Evolutionary conservation across 2,113 vertebrate species (phyloP).

Genomic region (Morone chrysops): DNA sequence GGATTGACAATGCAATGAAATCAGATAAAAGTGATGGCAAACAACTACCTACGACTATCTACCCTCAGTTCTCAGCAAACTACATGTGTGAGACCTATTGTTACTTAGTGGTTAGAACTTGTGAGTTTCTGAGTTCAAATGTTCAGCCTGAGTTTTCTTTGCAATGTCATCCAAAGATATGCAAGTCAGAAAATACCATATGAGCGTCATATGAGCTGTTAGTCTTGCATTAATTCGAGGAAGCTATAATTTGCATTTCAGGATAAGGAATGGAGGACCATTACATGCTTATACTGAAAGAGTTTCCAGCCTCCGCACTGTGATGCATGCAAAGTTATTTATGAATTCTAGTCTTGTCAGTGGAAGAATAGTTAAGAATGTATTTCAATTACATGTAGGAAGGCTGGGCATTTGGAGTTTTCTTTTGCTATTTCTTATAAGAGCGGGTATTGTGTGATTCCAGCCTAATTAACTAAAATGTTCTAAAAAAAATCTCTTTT

Average conservation of each 20-base stretch:
- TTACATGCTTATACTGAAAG: not conserved
- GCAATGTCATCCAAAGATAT: not conserved
- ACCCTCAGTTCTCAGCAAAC: not conserved
- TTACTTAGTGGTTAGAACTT: not conserved
- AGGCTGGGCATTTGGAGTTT: not conserved
- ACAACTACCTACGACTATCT: not conserved
- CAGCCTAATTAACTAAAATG: slow-evolving; percentile 4
- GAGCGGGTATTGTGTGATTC: slow-evolving; percentile 1
- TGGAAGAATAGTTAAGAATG: slow-evolving; percentile 1
- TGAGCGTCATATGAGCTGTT: not conserved
- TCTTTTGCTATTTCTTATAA: not conserved
- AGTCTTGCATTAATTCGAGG: not conserved
- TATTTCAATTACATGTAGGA: not conserved
- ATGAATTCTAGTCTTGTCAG: not conserved
- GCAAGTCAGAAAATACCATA: too few species aligned
- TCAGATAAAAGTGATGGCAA: slow-evolving; percentile 14
- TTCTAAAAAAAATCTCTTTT: not conserved
- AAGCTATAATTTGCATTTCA: not conserved
- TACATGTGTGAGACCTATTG: not conserved
- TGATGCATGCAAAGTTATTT: slow-evolving; percentile 13
- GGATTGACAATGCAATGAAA: slow-evolving; percentile 11
- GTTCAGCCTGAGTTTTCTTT: not conserved
- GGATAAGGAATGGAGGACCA: not conserved
- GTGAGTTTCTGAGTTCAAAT: not conserved
- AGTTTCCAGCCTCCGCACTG: not conserved